phyloP scores from a whole-genome alignment of 2,888 invertebrate species.

The Xestia ashworthii region DNA sequence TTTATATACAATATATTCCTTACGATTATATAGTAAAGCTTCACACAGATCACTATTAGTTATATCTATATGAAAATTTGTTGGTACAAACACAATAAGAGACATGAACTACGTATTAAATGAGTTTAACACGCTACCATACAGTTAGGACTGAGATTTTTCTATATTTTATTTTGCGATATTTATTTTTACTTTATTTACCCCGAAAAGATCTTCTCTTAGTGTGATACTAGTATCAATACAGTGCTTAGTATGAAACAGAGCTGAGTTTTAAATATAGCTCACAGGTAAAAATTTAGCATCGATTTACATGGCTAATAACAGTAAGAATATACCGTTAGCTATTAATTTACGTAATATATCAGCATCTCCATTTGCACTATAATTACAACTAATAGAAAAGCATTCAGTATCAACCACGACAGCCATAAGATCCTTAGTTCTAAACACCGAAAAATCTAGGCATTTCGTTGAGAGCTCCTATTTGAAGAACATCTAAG shows the following conservation, averaged over 20 bases:
- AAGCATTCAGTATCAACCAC: slow-evolving; percentile 58
- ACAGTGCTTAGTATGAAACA: neutral
- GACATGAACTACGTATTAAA: slow-evolving; percentile 46
- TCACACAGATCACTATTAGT: slow-evolving; percentile 81
- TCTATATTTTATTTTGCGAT: slow-evolving; percentile 6
- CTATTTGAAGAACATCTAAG: neutral
- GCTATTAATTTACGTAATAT: slow-evolving; percentile 9
- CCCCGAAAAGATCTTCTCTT: slow-evolving; percentile 3
- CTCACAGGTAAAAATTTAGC: neutral
- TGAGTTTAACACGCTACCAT: slow-evolving; percentile 43
- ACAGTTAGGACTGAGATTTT: slow-evolving; percentile 2
- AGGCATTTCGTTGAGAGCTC: neutral
- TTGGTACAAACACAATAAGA: slow-evolving; percentile 47
- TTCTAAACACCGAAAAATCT: slow-evolving; percentile 36
- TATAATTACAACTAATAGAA: slow-evolving; percentile 54
- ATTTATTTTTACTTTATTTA: neutral
- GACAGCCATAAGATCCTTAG: slow-evolving; percentile 53
- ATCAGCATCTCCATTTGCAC: slow-evolving; percentile 33
- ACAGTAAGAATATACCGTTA: slow-evolving; percentile 22
- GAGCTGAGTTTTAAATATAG: neutral
- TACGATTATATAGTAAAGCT: slow-evolving; percentile 85
- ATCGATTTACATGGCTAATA: slow-evolving; percentile 19
- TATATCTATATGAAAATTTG: slow-evolving; percentile 66
- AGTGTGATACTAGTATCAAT: neutral
- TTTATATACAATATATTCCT: slow-evolving; percentile 83